Conservation (phyloP, 2,113 vertebrate genomes). For the Thunnus maccoyii region DNA sequence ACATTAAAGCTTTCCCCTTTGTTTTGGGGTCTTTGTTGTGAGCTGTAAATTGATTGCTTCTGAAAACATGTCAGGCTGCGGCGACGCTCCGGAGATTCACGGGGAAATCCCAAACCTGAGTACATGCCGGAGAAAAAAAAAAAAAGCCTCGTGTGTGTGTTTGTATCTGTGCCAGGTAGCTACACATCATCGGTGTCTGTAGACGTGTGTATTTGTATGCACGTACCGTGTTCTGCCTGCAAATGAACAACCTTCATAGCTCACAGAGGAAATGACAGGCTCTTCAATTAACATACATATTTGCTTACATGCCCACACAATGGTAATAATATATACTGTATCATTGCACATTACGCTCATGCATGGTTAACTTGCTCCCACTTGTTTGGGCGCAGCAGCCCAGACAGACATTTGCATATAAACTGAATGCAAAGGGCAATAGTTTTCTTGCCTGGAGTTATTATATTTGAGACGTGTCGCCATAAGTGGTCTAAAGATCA, state of each 20-base stretch:
- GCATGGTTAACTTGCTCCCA: constrained; percentile 46
- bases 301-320: constrained; percentile 43
- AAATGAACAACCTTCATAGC: constrained; percentile 43
- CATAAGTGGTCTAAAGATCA: constrained; percentile 3
- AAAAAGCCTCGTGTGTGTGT: not conserved
- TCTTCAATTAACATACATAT: constrained; percentile 46
- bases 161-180: not conserved
- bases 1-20: constrained; percentile 58
- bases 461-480: constrained; percentile 1
- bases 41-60: constrained; percentile 57
- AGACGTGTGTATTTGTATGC: constrained; percentile 10
- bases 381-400: constrained; percentile 31
- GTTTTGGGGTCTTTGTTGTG: constrained; percentile 52
- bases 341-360: constrained; percentile 27
- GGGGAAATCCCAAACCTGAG: constrained; percentile 38
- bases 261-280: constrained; percentile 30
- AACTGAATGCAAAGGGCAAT: constrained; percentile 28
- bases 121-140: not conserved
- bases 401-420: constrained; percentile 48
- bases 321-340: constrained; percentile 31
- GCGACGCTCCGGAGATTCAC: constrained; percentile 21
- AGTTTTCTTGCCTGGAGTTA: constrained; percentile 15
- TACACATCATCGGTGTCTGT: not conserved
- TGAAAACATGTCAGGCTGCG: constrained; percentile 46
- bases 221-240: not conserved